Evolutionary conservation across 2,797 vertebrate species (phyloP).

Genomic region (Nyctalus aviator): DNA sequence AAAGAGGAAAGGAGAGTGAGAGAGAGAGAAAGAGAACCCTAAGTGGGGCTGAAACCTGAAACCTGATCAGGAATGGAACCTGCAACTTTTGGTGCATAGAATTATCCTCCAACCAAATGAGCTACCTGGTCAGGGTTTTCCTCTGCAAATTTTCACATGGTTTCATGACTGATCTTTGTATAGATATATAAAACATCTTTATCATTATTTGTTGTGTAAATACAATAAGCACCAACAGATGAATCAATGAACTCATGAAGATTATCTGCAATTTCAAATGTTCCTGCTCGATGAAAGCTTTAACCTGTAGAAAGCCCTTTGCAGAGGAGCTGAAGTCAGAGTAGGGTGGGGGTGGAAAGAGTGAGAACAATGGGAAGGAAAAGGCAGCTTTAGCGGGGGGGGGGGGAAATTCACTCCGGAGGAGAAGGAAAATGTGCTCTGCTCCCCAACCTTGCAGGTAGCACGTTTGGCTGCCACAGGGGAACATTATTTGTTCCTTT

Average conservation of each 20-base stretch:
- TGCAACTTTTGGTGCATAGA: neutral
- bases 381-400: constrained; percentile 72
- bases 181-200: neutral
- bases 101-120: neutral
- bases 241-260: constrained; percentile 42
- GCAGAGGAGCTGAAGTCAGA: constrained; percentile 41
- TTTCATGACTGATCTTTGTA: constrained; percentile 28
- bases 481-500: constrained; percentile 89
- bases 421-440: constrained; percentile 75
- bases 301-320: constrained; percentile 61
- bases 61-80: neutral
- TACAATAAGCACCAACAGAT: constrained; percentile 21
- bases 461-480: constrained; percentile 86
- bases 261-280: constrained; percentile 12
- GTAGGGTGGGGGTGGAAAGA: neutral
- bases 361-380: constrained; percentile 67
- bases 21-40: neutral
- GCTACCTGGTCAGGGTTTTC: neutral
- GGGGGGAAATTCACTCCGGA: constrained; percentile 65
- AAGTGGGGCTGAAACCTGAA: neutral
- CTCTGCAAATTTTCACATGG: constrained; percentile 26
- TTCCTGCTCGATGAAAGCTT: neutral
- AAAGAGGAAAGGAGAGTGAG: neutral
- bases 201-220: constrained; percentile 19
- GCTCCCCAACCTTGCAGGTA: constrained; percentile 86